A percentile compares a stretch with the other conserved stretches of the same genome.
Conservation (phyloP, 2,113 vertebrate genomes). For the Oriolus oriolus region DNA sequence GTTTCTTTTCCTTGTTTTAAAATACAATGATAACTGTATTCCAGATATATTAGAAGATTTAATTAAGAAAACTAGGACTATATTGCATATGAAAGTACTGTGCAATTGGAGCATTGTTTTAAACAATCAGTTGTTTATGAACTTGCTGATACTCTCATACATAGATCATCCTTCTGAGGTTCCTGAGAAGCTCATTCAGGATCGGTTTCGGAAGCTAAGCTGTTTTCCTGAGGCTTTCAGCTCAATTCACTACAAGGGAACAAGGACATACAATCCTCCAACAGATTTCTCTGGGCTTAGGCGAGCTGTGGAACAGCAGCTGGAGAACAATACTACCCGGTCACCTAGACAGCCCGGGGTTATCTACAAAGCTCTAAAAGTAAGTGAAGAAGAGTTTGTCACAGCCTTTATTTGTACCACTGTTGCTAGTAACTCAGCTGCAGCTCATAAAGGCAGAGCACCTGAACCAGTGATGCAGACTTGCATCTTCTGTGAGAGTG, state of each 20-base stretch:
- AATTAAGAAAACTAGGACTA: background rate
- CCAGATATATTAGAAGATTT: background rate
- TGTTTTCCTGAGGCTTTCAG: slow-evolving; percentile 98
- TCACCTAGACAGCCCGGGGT: slow-evolving; percentile 91
- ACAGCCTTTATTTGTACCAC: background rate
- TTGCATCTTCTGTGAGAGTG: background rate
- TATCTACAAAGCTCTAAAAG: slow-evolving; percentile 94
- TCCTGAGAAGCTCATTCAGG: slow-evolving; percentile 92
- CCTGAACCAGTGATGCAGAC: background rate
- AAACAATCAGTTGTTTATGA: background rate
- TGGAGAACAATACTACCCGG: slow-evolving; percentile 95
- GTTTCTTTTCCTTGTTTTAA: background rate
- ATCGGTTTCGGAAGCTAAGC: slow-evolving; percentile 91
- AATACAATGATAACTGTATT: background rate
- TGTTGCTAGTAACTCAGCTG: background rate
- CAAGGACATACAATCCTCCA: slow-evolving; percentile 94
- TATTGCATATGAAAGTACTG: background rate
- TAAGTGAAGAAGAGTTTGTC: slow-evolving; percentile 48
- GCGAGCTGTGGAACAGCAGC: slow-evolving; percentile 86
- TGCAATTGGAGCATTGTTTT: background rate
- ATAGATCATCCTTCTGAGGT: slow-evolving; percentile 88
- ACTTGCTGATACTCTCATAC: background rate
- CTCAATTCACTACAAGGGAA: slow-evolving; percentile 95
- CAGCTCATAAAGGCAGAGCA: background rate
- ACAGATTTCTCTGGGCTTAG: slow-evolving; percentile 95